Evolutionary conservation across 2,888 invertebrate genomes (phyloP).

Genomic region (Metacarcinus magister): DNA sequence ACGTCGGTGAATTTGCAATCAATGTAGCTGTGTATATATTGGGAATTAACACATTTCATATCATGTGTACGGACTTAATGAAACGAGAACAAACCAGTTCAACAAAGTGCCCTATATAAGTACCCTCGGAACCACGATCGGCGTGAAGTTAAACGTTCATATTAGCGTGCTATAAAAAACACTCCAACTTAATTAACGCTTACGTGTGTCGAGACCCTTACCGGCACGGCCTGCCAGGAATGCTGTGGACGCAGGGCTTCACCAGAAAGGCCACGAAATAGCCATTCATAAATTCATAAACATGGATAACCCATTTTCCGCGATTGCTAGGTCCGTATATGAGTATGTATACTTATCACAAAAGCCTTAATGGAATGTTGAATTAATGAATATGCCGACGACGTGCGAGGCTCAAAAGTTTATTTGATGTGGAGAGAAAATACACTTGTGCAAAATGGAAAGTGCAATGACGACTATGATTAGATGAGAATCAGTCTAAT

Average conservation of each 20-base stretch:
- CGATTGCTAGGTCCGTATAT: background rate
- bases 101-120: background rate
- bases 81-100: background rate
- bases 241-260: conserved; percentile 11
- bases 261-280: background rate
- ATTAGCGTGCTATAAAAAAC: background rate
- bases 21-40: background rate
- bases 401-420: background rate
- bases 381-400: background rate
- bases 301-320: background rate
- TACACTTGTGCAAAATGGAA: background rate
- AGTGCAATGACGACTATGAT: background rate
- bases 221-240: background rate
- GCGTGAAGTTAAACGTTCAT: background rate
- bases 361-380: background rate
- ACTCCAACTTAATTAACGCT: background rate
- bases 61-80: background rate
- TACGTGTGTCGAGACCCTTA: background rate
- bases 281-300: background rate
- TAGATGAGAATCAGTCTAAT: background rate
- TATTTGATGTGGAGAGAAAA: conserved; percentile 13
- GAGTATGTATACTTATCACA: background rate
- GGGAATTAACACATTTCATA: background rate
- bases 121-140: background rate
- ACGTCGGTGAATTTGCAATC: background rate